Evolutionary conservation across 2,888 invertebrate species (phyloP), one percentile per base, ranked within the genome.

Genomic region (Sinohyriopsis cumingii): DNA sequence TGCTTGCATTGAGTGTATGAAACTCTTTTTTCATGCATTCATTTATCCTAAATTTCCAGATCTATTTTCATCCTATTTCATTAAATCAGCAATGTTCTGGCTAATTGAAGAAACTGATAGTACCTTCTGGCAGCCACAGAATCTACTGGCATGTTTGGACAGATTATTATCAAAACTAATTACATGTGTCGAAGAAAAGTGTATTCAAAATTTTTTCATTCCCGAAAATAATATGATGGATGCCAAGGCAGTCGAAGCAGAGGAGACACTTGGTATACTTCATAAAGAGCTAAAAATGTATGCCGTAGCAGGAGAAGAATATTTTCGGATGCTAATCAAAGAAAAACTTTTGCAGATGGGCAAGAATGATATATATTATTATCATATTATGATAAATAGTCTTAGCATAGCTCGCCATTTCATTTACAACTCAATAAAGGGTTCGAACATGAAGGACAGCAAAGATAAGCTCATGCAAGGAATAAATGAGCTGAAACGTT

Each of bases 41-140:
- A 67, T 67, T 3, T 45, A 54, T 12, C 25, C 60, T 20, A 59
- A 59, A 54, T 67, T 67, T 67, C 59, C 59, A 25, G 60, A 67
- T 22, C 54, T 60, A 28, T 60, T 67, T 24, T 59, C 66, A 24
- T 59, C 66, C 2, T 67, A 60, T 59, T 67, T 67, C 55, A 67
- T 67, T 18, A 67, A 67, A 60, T 55, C 60, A 20, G 24, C 53
- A 15, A 67, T 67, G 55, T 54, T 67, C 33, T 67, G 66, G 66
- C 19, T 67, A 22, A 22, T 67, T 54, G 66, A 67, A 25, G 55
- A 67, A 59, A 53, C 66, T 9, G 54, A 59, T 20, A 20, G 20
- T 60, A n/a, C 24, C 12, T 12, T 67, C 15, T 67, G 66, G 66
- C 53, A n/a, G 55, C 53, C 53, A 18, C 53, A 15, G 20, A 63